Evolutionary conservation across 2,888 invertebrate genomes (phyloP).

Genomic region (Listrodromus nycthemerus): DNA sequence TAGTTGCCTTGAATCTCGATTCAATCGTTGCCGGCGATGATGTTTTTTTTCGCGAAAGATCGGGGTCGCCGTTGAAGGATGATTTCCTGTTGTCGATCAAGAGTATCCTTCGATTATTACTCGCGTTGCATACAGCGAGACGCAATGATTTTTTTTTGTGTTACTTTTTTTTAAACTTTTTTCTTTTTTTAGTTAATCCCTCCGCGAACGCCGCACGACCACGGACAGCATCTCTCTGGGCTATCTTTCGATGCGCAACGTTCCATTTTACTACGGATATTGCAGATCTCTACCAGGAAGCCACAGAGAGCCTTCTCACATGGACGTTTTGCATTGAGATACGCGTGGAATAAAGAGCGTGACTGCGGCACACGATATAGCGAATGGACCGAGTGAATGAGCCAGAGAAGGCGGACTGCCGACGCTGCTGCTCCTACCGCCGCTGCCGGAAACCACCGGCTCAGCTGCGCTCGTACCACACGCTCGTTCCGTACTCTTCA

Average conservation of each 20-base stretch:
- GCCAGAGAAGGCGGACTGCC: conserved; percentile 36
- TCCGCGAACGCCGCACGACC: background rate
- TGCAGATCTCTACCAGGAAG: conserved; percentile 64
- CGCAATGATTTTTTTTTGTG: background rate
- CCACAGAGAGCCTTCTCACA: conserved; percentile 51
- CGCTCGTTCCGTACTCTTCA: conserved; percentile 11
- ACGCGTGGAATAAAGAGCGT: conserved; percentile 35
- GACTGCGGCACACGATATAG: conserved; percentile 2
- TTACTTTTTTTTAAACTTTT: background rate
- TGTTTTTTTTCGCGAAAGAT: conserved; percentile 1
- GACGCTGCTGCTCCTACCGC: conserved; percentile 50
- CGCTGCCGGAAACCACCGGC: conserved; percentile 63
- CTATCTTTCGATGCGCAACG: conserved; percentile 50
- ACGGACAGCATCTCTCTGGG: background rate
- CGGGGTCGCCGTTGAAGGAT: conserved; percentile 4
- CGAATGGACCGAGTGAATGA: conserved; percentile 50
- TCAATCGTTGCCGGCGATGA: background rate
- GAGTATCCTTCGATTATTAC: conserved; percentile 28
- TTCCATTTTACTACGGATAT: conserved; percentile 62
- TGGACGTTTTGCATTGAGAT: conserved; percentile 45
- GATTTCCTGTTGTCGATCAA: conserved; percentile 41
- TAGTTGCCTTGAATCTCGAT: background rate
- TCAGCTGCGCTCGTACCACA: conserved; percentile 26
- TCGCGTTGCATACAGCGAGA: conserved; percentile 1
- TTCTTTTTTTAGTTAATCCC: conserved; percentile 11